Evolutionary conservation across 2,888 invertebrate species (phyloP).

Genomic region (Hedychridium roseum): DNA sequence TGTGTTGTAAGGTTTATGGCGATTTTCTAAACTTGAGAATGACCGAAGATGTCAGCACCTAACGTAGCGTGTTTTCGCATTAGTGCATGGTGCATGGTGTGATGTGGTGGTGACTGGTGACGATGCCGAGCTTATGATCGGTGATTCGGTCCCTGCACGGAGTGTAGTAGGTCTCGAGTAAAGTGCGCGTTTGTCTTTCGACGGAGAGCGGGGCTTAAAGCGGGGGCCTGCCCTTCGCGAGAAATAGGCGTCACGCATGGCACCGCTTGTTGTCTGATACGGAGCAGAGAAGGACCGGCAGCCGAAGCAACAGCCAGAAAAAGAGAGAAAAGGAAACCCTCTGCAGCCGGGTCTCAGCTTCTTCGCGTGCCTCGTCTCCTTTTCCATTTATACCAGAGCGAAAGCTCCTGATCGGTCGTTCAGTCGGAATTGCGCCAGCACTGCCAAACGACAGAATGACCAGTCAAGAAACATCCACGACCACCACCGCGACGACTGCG

Average conservation of each 20-base stretch:
- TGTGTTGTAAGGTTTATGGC: too few relatives aligned
- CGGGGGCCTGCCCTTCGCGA: conserved; percentile 23
- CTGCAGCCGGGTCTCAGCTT: conserved; percentile 35
- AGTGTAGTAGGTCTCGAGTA: conserved; percentile 13
- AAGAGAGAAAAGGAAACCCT: conserved; percentile 17
- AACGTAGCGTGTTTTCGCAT: conserved; percentile 27
- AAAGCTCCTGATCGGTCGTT: not conserved
- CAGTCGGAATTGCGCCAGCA: not conserved
- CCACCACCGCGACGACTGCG: not conserved
- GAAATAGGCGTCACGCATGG: conserved; percentile 32
- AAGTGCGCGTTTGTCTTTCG: too few relatives aligned
- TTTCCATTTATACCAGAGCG: conserved; percentile 21
- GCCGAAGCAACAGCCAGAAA: not conserved
- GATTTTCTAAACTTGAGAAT: too few relatives aligned
- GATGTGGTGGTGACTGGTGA: conserved; percentile 5
- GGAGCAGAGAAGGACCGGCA: not conserved
- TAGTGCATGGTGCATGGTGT: conserved; percentile 20
- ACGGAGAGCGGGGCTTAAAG: conserved; percentile 10
- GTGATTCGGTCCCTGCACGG: conserved; percentile 21
- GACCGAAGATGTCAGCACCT: conserved; percentile 39
- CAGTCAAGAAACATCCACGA: conserved; percentile 6
- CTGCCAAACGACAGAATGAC: conserved; percentile 43
- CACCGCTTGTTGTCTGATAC: conserved; percentile 29
- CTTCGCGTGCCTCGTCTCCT: conserved; percentile 34
- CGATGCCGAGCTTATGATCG: conserved; percentile 6